Evolutionary conservation across 2,113 vertebrate genomes (phyloP).

Genomic region (Anseranas semipalmata): DNA sequence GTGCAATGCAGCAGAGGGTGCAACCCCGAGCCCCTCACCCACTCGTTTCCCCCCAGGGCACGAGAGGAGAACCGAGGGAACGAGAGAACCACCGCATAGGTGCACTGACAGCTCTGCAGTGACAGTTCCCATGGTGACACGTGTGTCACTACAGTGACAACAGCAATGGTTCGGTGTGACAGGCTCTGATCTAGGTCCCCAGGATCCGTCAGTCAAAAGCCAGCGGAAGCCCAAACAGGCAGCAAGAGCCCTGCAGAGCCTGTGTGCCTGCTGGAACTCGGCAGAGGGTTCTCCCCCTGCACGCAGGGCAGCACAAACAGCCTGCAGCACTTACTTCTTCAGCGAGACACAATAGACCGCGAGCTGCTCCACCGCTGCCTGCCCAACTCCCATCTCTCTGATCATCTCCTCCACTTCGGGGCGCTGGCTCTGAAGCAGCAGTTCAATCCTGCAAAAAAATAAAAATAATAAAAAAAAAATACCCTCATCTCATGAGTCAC

Average conservation of each 20-base stretch:
- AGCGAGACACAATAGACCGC: slow-evolving; percentile 94
- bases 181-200: slow-evolving; percentile 41
- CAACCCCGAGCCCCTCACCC: neutral
- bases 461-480: neutral
- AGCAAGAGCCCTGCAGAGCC: fast-evolving
- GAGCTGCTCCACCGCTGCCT: slow-evolving; percentile 91
- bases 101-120: slow-evolving; percentile 45
- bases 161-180: slow-evolving; percentile 26
- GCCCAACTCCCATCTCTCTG: slow-evolving; percentile 90
- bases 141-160: slow-evolving; percentile 48
- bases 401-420: slow-evolving; percentile 95
- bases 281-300: neutral
- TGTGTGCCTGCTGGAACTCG: fast-evolving
- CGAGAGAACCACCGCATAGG: slow-evolving; percentile 33
- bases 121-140: slow-evolving; percentile 68
- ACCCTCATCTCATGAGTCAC: neutral
- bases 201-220: slow-evolving; percentile 20
- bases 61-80: neutral
- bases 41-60: neutral
- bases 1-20: neutral
- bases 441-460: slow-evolving; percentile 81
- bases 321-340: slow-evolving; percentile 86
- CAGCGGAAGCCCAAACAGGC: neutral
- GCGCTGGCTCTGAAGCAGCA: slow-evolving; percentile 90
- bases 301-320: neutral